Evolutionary conservation across 2,888 invertebrate species (phyloP), one percentile per base, ranked within the genome.

Genomic region (Cheilosia pagana): DNA sequence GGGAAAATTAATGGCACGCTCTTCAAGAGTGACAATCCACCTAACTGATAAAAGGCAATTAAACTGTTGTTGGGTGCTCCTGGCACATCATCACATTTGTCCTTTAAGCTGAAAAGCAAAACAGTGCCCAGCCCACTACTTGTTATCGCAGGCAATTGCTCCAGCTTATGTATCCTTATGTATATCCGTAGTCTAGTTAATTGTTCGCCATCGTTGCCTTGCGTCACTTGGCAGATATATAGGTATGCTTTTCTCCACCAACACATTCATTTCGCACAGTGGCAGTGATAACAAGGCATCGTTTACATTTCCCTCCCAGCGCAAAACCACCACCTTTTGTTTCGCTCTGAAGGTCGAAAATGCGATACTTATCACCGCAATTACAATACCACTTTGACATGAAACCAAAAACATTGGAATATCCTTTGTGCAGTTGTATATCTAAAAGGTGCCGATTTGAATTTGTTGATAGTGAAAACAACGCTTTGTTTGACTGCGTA

Each of bases 391-490:
- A 60, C 23, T 67, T 79, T 60, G 65, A 72, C 59, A 67, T 72
- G 65, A 72, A 72, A 52, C 60, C 43, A 52, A 23, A 35, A 35
- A 25, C 57, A 59, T 35, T 59, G 14, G 35, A 65, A 45, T 59
- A 31, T 52, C 45, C 43, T 31, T 72, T 65, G 28, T 59, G 52
- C 16, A 45, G 21, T 60, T 12, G 16, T 52, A 60, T 45, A 52
- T 79, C 45, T 45, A 71, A 65, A 79, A 68, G 79, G 79, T 68
- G 74, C 79, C 67, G 79, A 74, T 79, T 79, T 79, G 60, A 72
- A 74, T 79, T 79, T 60, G 41, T 39, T 67, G 79, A 79, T 79
- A 62, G 28, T 39, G 16, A 60, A n/a, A 45, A 67, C 53, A 60
- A 62, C 25, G 45, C 45, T 48, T 39, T 48, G 48, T 71, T 65